Percentiles rank a stretch among this genome's conserved stretches.
phyloP scores from a whole-genome alignment of 2,797 vertebrate species.

The Poecilia wingei region DNA sequence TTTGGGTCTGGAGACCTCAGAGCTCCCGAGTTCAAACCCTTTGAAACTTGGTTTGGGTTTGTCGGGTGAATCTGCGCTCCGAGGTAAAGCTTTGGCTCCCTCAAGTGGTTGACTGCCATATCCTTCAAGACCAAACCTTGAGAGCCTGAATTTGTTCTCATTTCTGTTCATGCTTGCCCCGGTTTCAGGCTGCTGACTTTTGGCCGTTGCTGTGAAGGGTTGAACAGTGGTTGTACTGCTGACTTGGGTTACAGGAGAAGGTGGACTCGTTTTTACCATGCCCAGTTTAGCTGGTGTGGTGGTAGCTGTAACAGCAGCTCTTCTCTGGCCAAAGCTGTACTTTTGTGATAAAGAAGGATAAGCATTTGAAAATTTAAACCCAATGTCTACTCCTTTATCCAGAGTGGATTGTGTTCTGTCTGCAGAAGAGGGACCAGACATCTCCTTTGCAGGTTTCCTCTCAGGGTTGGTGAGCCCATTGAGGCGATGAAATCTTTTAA shows the following conservation, averaged over 20 bases:
- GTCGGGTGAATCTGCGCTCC: background rate
- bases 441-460: slow-evolving; percentile 4
- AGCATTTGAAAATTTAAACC: slow-evolving; percentile 3
- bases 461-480: slow-evolving; percentile 21
- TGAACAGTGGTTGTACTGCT: background rate
- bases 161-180: background rate
- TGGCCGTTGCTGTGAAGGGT: background rate
- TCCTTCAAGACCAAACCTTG: slow-evolving; percentile 24
- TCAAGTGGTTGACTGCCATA: slow-evolving; percentile 39
- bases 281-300: background rate
- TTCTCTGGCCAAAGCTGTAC: slow-evolving; percentile 55
- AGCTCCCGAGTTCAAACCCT: slow-evolving; percentile 5
- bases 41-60: background rate
- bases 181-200: background rate
- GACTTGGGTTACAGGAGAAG: slow-evolving; percentile 7
- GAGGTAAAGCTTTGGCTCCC: slow-evolving; percentile 44
- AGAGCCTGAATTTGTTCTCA: background rate
- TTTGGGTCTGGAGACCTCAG: slow-evolving; percentile 21
- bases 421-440: background rate
- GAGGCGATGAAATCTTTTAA: slow-evolving; percentile 15
- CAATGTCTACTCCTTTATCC: slow-evolving; percentile 1
- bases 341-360: slow-evolving; percentile 23
- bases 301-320: background rate
- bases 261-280: background rate
- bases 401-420: background rate